These are phyloP conservation scores for Noctua janthe DNA, from an alignment of 2,888 invertebrate genomes.

Conservation along the genomic window DNA sequence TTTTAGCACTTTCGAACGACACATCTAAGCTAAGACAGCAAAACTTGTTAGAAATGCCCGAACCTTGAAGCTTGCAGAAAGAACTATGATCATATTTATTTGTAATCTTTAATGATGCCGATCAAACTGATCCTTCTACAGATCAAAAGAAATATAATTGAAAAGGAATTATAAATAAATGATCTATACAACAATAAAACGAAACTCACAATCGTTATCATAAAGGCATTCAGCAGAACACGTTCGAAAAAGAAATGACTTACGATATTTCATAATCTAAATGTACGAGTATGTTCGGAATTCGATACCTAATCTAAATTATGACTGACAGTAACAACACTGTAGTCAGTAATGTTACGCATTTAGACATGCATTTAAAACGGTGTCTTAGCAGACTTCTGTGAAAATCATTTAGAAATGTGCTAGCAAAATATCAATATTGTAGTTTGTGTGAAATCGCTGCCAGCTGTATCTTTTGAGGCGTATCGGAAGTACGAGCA, in stretches of 20 bases:
- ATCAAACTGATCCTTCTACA: neutral
- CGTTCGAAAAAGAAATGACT: slow-evolving; percentile 41
- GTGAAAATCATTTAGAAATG: slow-evolving; percentile 44
- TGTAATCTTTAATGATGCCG: neutral
- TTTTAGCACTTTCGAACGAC: neutral
- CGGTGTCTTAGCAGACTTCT: slow-evolving; percentile 35
- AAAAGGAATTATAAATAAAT: slow-evolving; percentile 3
- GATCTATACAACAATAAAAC: slow-evolving; percentile 10
- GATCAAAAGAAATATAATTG: neutral
- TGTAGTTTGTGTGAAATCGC: slow-evolving; percentile 5
- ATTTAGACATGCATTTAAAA: slow-evolving; percentile 55
- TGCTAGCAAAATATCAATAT: slow-evolving; percentile 44
- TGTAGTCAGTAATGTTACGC: slow-evolving; percentile 44
- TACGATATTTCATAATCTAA: slow-evolving; percentile 51
- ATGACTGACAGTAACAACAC: slow-evolving; percentile 57
- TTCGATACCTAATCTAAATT: slow-evolving; percentile 58
- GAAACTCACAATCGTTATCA: neutral
- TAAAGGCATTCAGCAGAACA: neutral
- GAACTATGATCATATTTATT: neutral
- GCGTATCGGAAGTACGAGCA: slow-evolving; percentile 5
- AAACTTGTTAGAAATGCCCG: neutral
- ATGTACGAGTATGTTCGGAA: slow-evolving; percentile 44
- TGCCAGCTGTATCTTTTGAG: slow-evolving; percentile 34
- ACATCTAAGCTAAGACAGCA: neutral
- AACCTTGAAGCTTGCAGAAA: neutral